Conservation (phyloP, 2,888 invertebrate species). For the Abscondita cerata region DNA sequence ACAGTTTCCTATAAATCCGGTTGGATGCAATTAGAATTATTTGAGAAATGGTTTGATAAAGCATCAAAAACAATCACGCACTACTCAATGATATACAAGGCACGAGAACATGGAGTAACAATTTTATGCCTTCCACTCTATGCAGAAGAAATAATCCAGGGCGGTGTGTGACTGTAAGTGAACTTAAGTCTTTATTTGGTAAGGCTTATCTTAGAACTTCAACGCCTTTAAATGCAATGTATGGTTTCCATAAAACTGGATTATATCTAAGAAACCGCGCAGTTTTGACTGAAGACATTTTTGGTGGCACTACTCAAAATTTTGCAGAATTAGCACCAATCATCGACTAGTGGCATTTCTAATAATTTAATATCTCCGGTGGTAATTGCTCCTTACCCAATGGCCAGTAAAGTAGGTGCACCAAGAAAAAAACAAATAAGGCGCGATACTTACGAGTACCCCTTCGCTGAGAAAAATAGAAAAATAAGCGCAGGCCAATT, state of each 20-base stretch:
- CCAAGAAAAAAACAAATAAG: no score
- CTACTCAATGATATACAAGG: background rate
- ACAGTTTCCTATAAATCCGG: background rate
- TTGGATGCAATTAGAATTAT: no score
- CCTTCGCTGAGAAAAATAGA: no score
- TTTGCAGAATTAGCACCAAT: no score
- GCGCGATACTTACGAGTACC: no score
- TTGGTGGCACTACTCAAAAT: background rate
- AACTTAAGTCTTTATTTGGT: background rate
- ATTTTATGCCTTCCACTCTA: background rate
- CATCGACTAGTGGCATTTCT: no score
- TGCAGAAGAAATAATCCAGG: background rate
- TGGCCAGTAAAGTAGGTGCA: no score
- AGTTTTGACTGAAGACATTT: conserved; percentile 2
- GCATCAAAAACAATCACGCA: background rate
- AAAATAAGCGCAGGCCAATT: no score
- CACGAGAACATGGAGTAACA: no score
- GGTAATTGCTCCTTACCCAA: no score
- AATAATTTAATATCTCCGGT: no score
- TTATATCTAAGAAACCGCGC: background rate
- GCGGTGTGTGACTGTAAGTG: background rate
- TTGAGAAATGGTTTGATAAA: conserved; percentile 1
- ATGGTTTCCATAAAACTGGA: conserved; percentile 6
- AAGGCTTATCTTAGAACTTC: background rate
- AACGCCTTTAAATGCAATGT: conserved; percentile 1